Percentiles rank a stretch among this genome's conserved stretches.
phyloP scores from a whole-genome alignment of 2,797 vertebrate genomes.

The Capromys pilorides region DNA sequence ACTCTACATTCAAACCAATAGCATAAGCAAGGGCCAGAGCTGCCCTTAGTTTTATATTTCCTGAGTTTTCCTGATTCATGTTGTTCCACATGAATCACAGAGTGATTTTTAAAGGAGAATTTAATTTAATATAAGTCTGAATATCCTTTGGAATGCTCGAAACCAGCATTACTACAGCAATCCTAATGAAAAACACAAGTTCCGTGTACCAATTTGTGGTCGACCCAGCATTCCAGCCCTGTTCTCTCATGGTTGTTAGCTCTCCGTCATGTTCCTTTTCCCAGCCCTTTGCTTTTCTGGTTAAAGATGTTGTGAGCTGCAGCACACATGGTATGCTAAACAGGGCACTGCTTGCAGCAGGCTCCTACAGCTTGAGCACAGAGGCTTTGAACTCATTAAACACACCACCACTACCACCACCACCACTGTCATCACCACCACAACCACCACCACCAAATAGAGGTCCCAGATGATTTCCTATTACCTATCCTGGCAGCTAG shows the following conservation, averaged over 20 bases:
- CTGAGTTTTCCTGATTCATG: slow-evolving; percentile 70
- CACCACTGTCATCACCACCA: not conserved
- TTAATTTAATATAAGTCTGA: slow-evolving; percentile 78
- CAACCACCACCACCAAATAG: not conserved
- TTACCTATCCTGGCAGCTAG: not conserved
- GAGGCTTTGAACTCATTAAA: slow-evolving; percentile 58
- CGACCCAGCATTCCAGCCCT: slow-evolving; percentile 15
- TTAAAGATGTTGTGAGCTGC: slow-evolving; percentile 13
- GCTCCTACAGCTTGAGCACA: slow-evolving; percentile 37
- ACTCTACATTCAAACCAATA: not conserved
- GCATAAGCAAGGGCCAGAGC: not conserved
- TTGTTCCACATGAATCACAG: slow-evolving; percentile 60
- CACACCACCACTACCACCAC: not conserved
- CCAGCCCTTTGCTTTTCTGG: slow-evolving; percentile 45
- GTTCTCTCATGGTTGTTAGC: slow-evolving; percentile 22
- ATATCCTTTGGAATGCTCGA: slow-evolving; percentile 71
- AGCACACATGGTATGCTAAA: slow-evolving; percentile 23
- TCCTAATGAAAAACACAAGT: slow-evolving; percentile 75
- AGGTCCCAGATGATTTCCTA: slow-evolving; percentile 38
- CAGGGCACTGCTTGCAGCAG: not conserved
- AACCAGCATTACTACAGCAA: slow-evolving; percentile 49
- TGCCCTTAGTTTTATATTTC: slow-evolving; percentile 44
- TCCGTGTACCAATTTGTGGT: slow-evolving; percentile 28
- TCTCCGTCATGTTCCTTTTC: not conserved
- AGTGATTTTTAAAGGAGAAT: slow-evolving; percentile 64